phyloP scores from a whole-genome alignment of 2,888 invertebrate genomes.

The Brenthis daphne region DNA sequence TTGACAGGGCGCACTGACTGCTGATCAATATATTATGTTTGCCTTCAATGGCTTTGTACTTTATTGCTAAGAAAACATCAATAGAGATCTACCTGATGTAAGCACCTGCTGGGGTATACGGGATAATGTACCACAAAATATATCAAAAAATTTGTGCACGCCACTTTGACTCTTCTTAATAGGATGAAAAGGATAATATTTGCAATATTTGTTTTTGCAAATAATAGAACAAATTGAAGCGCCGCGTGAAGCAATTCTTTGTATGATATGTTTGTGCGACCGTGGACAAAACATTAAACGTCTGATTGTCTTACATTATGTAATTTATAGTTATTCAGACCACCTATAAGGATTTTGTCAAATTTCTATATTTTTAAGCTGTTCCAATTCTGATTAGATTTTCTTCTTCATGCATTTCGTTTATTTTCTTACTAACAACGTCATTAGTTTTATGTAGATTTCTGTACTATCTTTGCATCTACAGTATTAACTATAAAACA shows the following conservation, averaged over 20 bases:
- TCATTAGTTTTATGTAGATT: not conserved
- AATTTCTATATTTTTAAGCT: not conserved
- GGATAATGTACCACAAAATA: slow-evolving; percentile 16
- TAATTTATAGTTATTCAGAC: slow-evolving; percentile 32
- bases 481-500: not conserved
- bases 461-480: not conserved
- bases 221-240: slow-evolving; percentile 56
- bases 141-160: slow-evolving; percentile 12
- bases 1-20: slow-evolving; percentile 41
- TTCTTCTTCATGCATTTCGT: not conserved
- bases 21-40: slow-evolving; percentile 53
- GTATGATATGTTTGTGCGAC: slow-evolving; percentile 33
- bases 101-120: slow-evolving; percentile 66
- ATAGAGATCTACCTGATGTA: slow-evolving; percentile 68
- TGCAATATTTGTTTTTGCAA: slow-evolving; percentile 4
- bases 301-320: slow-evolving; percentile 19
- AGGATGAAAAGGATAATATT: slow-evolving; percentile 38
- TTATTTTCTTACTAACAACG: no score
- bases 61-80: slow-evolving; percentile 63
- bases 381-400: not conserved
- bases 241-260: slow-evolving; percentile 66
- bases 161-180: slow-evolving; percentile 32
- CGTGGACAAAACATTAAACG: slow-evolving; percentile 29
- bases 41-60: slow-evolving; percentile 56
- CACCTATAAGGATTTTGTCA: slow-evolving; percentile 35